Conservation (phyloP, 2,797 vertebrate species). For the Trichosurus vulpecula region DNA sequence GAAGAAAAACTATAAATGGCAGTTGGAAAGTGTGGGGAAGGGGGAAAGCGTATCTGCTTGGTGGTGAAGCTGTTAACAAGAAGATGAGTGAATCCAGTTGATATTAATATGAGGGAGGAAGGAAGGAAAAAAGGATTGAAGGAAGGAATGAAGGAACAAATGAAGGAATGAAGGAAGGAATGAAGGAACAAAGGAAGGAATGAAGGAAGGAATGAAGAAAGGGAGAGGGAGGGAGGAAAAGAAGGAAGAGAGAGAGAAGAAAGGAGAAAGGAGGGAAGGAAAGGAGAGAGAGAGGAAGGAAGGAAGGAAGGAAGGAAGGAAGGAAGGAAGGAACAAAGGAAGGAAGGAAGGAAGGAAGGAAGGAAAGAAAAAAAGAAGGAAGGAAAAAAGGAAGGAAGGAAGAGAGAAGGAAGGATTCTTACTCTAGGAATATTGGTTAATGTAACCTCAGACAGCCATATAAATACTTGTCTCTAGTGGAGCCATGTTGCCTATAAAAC, state of each 20-base stretch:
- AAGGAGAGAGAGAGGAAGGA: no score
- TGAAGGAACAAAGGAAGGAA: no score
- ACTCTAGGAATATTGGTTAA: background rate
- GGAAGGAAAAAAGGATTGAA: background rate
- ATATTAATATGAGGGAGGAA: background rate
- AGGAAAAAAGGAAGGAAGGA: no score
- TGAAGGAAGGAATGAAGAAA: no score
- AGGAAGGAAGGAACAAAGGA: fast-evolving
- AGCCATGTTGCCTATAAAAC: background rate
- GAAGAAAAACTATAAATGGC: background rate
- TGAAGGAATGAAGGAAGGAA: no score
- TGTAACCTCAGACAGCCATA: background rate
- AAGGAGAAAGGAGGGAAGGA: background rate
- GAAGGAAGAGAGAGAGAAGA: no score
- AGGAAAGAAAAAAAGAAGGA: no score
- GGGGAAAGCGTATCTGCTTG: background rate
- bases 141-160: no score
- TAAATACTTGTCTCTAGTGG: background rate
- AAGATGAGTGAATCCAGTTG: background rate
- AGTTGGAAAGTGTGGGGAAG: background rate
- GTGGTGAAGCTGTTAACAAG: background rate
- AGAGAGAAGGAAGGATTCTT: no score
- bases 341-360: fast-evolving
- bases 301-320: no score
- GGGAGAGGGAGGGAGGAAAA: fast-evolving